These are phyloP conservation scores for Drosophila macrospina DNA, from an alignment of 2,888 invertebrate genomes.

Conservation along the genomic window DNA sequence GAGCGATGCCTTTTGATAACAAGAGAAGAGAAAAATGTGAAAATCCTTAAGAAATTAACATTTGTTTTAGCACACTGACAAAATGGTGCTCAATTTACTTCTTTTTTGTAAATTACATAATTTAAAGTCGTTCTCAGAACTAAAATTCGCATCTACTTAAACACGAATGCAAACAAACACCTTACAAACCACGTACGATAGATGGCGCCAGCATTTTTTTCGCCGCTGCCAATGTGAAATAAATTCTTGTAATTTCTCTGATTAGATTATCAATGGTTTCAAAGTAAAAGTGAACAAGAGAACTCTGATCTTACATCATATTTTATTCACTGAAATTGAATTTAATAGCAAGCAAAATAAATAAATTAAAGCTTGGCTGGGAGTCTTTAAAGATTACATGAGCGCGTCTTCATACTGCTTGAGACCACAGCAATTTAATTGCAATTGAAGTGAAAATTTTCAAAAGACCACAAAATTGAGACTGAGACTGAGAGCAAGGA, in stretches of 20 bases:
- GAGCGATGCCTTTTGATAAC: not conserved
- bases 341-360: not conserved
- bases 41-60: not conserved
- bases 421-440: constrained; percentile 48
- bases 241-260: too few species aligned
- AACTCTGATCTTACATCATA: not conserved
- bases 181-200: too few species aligned
- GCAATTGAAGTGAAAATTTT: constrained; percentile 43
- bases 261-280: not conserved
- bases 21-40: not conserved
- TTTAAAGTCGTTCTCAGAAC: too few species aligned
- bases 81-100: too few species aligned
- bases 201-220: too few species aligned
- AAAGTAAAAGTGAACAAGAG: not conserved
- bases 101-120: too few species aligned
- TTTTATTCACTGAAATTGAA: not conserved
- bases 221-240: too few species aligned
- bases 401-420: not conserved
- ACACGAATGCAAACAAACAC: too few species aligned
- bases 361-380: not conserved
- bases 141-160: too few species aligned
- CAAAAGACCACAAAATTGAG: constrained; percentile 53
- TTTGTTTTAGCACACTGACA: not conserved
- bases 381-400: constrained; percentile 2
- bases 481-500: constrained; percentile 21